Evolutionary conservation across 2,888 invertebrate genomes (phyloP), one percentile per base, ranked within the genome.

Genomic region (Noctua fimbriata): DNA sequence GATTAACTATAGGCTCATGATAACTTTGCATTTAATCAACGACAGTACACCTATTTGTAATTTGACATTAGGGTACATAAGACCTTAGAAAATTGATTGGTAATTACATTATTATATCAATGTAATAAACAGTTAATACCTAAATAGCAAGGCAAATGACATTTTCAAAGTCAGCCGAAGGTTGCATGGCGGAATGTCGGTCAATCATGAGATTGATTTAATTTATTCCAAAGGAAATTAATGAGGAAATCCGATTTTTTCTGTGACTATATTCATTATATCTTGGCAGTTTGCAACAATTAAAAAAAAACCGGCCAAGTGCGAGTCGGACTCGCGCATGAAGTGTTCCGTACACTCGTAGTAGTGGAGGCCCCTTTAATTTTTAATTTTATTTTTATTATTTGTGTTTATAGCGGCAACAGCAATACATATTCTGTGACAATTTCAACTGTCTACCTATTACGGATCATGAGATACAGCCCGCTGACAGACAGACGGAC

Each of bases 51-150:
- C 58, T 16, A 60, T 28, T 28, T 52, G 52, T 41, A 21, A 76
- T 14, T 28, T 0, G n/a, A 32, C 16, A 21, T 63, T 21, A 32
- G 10, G 21, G 3, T 7, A n/a, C n/a, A 21, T 36, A 55, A 65
- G 73, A 74, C 74, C 83, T 75, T 79, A 60, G 58, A 58, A 79
- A 60, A 75, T 65, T 65, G 28, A 84, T 84, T 69, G 60, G 70
- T 65, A 58, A 65, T 74, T 44, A 49, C 55, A 28, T 47, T 12
- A n/a, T 32, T 28, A 58, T 79, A 65, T 10, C 32, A 60, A 63
- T 55, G 4, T 71, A 69, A 49, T 16, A n/a, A 52, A 67, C 49
- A 7, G 21, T 41, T 55, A 76, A 47, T 83, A 52, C 2, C 36
- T 12, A 21, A 47, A 52, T 18, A 36, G 58, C 74, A 79, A 83